Percentiles rank a stretch among this genome's conserved stretches.
These are phyloP conservation scores for Tinea trinotella DNA, from an alignment of 2,888 invertebrate species.

Conservation along the genomic window DNA sequence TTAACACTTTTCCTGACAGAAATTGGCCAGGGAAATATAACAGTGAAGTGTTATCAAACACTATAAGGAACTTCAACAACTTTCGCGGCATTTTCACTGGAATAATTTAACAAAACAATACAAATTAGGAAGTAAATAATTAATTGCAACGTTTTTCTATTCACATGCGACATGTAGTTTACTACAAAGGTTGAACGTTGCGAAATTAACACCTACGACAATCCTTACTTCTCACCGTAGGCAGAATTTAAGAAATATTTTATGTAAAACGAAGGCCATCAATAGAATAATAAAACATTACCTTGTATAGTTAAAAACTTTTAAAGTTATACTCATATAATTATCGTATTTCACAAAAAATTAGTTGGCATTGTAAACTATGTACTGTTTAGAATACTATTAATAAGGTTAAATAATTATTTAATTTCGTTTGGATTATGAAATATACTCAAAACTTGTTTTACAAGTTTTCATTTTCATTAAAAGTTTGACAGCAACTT, in stretches of 20 bases:
- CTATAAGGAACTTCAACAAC: constrained; percentile 91
- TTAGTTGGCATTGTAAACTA: not conserved
- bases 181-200: constrained; percentile 23
- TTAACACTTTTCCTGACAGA: constrained; percentile 90
- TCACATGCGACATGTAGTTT: not conserved
- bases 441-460: constrained; percentile 3
- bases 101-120: not conserved
- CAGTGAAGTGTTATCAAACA: constrained; percentile 94
- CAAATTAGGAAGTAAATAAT: not conserved
- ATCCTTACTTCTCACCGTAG: constrained; percentile 31
- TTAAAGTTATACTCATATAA: not conserved
- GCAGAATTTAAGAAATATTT: constrained; percentile 57
- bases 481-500: not conserved
- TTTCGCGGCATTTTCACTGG: constrained; percentile 83
- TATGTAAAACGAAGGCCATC: constrained; percentile 51
- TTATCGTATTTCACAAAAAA: not conserved
- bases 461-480: not conserved
- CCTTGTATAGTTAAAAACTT: not conserved
- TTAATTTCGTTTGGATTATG: not conserved
- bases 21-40: constrained; percentile 96
- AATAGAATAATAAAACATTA: constrained; percentile 26
- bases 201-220: constrained; percentile 48
- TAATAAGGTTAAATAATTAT: not conserved
- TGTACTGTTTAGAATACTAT: not conserved
- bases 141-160: not conserved